Base-by-base conservation (phyloP, 2,888 invertebrate species). In the Cephus sareptanus region DNA sequence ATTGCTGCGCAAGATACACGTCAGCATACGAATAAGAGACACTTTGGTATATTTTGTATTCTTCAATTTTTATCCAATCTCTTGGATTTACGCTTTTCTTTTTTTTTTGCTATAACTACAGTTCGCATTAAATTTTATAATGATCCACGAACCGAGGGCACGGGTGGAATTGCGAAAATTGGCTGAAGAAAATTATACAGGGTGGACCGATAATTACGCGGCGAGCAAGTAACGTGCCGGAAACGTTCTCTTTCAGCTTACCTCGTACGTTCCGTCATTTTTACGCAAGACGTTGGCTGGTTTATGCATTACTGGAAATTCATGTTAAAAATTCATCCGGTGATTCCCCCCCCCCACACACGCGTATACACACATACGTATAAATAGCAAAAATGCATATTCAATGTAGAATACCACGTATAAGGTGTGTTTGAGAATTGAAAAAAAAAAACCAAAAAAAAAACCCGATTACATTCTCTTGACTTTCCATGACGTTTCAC, bases 1-100 rank as follows among this genome's bases (percentile, higher is more conserved):
- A 87, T 87, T 87, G 87, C 84, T 85, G 82, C 82, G 81, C 81
- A 78, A 82, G 80, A 80, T 78, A 81, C 56, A 56, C 56, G 56
- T 56, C 56, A 1, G 56, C 56, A 56, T 56, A 56, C 56, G 56
- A 56, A 56, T 56, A 56, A 23, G 56, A 56, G 56, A 56, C 56
- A 23, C 56, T 56, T 56, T 23, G 56, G 56, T 56, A 23, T 56
- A 56, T 56, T 15, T 56, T 15, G 40, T 40, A 23, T 6, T 56
- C 56, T 23, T 56, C 23, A 56, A 56, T 56, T 56, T 56, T 56
- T 23, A 23, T 56, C 23, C 56, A 23, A 9, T 56, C 56, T 23
- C 56, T 56, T 56, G 9, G 23, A 56, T 40, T 9, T 40, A 40
- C 15, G 4, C 40, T 40, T 15, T 15, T 40, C 33, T 33, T 33